A percentile compares a stretch with the other conserved stretches of the same genome.
phyloP scores from a whole-genome alignment of 92 coral and sea anemone genomes.

The Epizoanthus illoricatus region DNA sequence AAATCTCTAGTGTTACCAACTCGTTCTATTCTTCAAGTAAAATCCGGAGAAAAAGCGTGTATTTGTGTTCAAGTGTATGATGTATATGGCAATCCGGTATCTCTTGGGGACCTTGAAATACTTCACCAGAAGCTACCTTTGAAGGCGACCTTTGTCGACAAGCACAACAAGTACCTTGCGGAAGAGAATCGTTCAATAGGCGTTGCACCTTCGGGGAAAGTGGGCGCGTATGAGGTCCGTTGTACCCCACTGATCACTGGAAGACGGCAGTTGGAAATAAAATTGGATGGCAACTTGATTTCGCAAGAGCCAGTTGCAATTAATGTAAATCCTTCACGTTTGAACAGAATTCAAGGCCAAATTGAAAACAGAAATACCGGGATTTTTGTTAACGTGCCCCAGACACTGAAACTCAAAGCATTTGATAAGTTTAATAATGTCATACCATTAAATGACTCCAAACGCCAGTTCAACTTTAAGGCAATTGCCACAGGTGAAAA shows the following conservation, averaged over 20 bases:
- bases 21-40: conserved; percentile 8
- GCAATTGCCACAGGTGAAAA: neutral
- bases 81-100: neutral
- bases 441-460: conserved; percentile 15
- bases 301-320: neutral
- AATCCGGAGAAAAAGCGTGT: neutral
- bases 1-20: neutral
- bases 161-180: neutral
- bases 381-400: neutral
- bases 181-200: neutral
- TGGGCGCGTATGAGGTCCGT: conserved; percentile 11
- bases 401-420: neutral
- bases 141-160: neutral
- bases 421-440: conserved; percentile 3
- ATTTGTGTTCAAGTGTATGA: neutral
- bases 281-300: neutral
- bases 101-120: neutral
- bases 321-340: conserved; percentile 5
- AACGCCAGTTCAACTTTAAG: neutral
- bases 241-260: conserved; percentile 17
- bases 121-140: neutral
- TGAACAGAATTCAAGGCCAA: conserved; percentile 4
- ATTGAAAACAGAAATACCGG: neutral
- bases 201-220: neutral
- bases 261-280: neutral